Evolutionary conservation across 2,888 invertebrate genomes (phyloP).

Genomic region (Nebria brevicollis): DNA sequence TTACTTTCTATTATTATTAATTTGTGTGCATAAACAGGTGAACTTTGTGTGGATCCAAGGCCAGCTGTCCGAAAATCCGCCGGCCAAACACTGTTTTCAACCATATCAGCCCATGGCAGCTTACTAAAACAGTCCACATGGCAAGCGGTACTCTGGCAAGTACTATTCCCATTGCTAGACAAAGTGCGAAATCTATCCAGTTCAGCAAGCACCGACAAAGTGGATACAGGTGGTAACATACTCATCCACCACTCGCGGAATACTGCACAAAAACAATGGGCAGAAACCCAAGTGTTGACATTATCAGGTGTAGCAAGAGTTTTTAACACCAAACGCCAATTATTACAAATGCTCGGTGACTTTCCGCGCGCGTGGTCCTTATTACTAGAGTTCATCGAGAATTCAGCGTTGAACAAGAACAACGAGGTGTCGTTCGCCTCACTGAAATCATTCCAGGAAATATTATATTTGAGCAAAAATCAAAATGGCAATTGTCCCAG

Average conservation of each 20-base stretch:
- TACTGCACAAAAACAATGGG: conserved; percentile 99
- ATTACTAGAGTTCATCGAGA: conserved; percentile 92
- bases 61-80: conserved; percentile 98
- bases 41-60: conserved; percentile 92
- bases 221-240: conserved; percentile 92
- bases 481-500: conserved; percentile 60
- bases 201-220: conserved; percentile 80
- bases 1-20: conserved; percentile 12
- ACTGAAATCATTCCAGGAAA: conserved; percentile 96
- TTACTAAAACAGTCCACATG: conserved; percentile 89
- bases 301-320: conserved; percentile 91
- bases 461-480: conserved; percentile 76
- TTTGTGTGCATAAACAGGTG: conserved; percentile 65
- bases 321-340: conserved; percentile 89
- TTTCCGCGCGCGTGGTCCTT: conserved; percentile 95
- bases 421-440: conserved; percentile 97
- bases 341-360: conserved; percentile 86
- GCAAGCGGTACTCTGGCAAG: conserved; percentile 95
- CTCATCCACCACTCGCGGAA: conserved; percentile 98
- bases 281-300: conserved; percentile 94
- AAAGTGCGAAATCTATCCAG: conserved; percentile 83
- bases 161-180: conserved; percentile 93
- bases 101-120: conserved; percentile 94
- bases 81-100: conserved; percentile 96
- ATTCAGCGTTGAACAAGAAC: conserved; percentile 90